phyloP scores from a whole-genome alignment of 2,888 invertebrate species.

The Nomada ferruginata region DNA sequence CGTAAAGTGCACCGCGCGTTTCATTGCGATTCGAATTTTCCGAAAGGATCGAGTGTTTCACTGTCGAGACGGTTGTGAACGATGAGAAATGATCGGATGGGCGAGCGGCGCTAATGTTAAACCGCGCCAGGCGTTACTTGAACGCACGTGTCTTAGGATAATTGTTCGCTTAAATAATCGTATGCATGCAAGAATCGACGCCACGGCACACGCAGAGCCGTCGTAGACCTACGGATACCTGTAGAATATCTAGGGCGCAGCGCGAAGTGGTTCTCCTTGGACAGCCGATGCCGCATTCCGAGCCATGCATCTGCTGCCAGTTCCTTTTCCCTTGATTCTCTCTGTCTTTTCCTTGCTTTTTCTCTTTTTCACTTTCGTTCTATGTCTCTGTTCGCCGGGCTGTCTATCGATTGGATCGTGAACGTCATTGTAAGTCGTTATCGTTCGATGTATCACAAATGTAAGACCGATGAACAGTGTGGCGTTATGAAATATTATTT shows the following conservation, averaged over 20 bases:
- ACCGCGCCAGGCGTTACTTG: no score
- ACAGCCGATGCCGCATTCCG: slow-evolving; percentile 80
- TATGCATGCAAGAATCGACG: slow-evolving; percentile 22
- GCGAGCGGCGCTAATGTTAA: no score
- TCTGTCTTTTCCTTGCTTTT: slow-evolving; percentile 48
- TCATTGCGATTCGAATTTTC: no score
- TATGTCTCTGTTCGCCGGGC: not conserved
- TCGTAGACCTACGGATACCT: slow-evolving; percentile 54
- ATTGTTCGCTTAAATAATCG: slow-evolving; percentile 39
- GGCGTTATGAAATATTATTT: no score
- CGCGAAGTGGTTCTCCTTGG: slow-evolving; percentile 81
- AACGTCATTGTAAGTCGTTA: no score
- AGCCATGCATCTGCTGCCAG: slow-evolving; percentile 75
- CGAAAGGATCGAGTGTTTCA: no score
- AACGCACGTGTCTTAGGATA: slow-evolving; percentile 14
- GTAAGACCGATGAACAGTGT: no score
- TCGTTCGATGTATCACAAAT: no score
- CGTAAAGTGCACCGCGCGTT: no score
- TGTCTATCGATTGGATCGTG: no score
- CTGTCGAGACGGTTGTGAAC: no score
- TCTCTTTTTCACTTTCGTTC: slow-evolving; percentile 7
- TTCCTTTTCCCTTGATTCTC: slow-evolving; percentile 48
- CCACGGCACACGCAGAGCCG: slow-evolving; percentile 16
- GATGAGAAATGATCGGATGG: no score
- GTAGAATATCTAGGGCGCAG: slow-evolving; percentile 78